Evolutionary conservation across 1,140 invertebrate species (phyloP).

Genomic region (Drosophila sturtevanti): DNA sequence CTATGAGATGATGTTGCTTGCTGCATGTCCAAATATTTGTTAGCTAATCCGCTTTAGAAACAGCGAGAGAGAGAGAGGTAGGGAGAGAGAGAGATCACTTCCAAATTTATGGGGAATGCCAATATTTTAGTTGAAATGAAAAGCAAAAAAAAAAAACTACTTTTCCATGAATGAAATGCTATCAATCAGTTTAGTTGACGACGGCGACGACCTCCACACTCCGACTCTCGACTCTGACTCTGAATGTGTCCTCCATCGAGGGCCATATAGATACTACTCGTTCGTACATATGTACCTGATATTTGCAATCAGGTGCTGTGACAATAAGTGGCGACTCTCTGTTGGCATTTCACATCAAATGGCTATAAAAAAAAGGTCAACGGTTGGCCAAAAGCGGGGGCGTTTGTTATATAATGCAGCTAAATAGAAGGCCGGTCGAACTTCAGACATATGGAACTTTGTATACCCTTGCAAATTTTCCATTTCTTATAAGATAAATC

Average conservation of each 20-base stretch:
- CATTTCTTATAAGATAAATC: too few species aligned
- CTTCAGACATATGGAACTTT: too few species aligned
- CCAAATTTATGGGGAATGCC: conserved; percentile 5
- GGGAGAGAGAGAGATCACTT: not conserved
- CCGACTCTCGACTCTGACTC: too few species aligned
- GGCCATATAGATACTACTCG: not conserved
- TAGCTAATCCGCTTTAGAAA: not conserved
- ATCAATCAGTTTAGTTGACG: conserved; percentile 6
- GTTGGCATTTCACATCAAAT: not conserved
- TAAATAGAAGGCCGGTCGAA: too few species aligned
- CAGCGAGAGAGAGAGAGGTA: not conserved
- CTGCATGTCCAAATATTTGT: conserved; percentile 9
- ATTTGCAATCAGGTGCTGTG: conserved; percentile 4
- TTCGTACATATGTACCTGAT: too few species aligned
- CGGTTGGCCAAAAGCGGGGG: not conserved
- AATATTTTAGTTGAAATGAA: conserved; percentile 6
- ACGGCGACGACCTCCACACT: not conserved
- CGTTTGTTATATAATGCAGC: not conserved
- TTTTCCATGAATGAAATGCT: conserved; percentile 42
- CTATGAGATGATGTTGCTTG: conserved; percentile 1
- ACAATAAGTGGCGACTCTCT: conserved; percentile 2
- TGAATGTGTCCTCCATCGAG: conserved; percentile 11
- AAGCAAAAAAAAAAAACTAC: not conserved
- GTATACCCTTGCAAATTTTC: too few species aligned
- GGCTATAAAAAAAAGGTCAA: not conserved